Evolutionary conservation across 2,113 vertebrate genomes (phyloP), one percentile per base, ranked within the genome.

Genomic region (Vanacampus margaritifer): DNA sequence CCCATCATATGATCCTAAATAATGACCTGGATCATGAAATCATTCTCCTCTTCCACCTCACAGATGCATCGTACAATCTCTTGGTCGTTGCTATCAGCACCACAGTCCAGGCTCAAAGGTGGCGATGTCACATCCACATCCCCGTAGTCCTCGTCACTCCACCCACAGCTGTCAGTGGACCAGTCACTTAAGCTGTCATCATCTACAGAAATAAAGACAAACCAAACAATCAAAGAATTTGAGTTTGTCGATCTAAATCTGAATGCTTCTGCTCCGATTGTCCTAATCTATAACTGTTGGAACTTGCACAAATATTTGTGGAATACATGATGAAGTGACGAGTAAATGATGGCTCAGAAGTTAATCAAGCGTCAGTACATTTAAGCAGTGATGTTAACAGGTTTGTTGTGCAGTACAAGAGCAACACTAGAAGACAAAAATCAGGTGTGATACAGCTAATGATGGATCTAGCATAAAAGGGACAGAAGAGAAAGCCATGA

Each of bases 11-110:
- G 19, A 8, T 32, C 14, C 28, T 14, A 11, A 50, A 51, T 13
- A 32, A 14, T 10, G 19, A 98, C 97, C 94, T 98, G 97, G 87
- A 98, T 97, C 97, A 98, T 98, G 86, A 98, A 98, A 85, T 98
- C 96, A 84, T 97, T 98, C 88, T 98, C 97, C 69, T 98, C 97
- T 76, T 96, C 95, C 53, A 95, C 92, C 86, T 96, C 95, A 85
- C 97, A 98, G 86, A 98, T 91, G 64, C 97, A 98, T 1, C 96
- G 93, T 63, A 98, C 95, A 1, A 96, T 93, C 83, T 98, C 97
- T 79, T 91, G 94, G 72, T 94, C 93, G 16, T 84, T 80, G 72
- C 94, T 81, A 80, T 93, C 68, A 69, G 91, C 65, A 75, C 94
- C 69, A 32, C 91, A 79, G 82, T 93, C 92, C 23, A 94, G 92